Conservation (phyloP, 2,888 invertebrate genomes). For the Gnatocerus cornutus region DNA sequence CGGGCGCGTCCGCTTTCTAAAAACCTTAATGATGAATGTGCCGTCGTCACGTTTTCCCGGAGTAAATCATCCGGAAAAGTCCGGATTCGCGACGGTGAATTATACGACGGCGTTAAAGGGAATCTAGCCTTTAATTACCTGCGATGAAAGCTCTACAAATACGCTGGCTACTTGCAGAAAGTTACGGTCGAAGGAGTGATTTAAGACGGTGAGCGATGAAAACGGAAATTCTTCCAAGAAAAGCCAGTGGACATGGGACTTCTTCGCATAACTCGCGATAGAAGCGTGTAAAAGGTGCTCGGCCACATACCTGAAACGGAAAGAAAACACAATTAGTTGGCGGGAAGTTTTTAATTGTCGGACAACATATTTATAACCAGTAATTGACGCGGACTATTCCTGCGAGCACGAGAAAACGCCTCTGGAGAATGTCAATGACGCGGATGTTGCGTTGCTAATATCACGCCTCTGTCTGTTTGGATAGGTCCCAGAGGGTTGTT, state of each 20-base stretch:
- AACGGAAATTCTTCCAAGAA: slow-evolving; percentile 50
- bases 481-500: no score
- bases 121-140: slow-evolving; percentile 48
- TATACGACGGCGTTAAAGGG: slow-evolving; percentile 44
- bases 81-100: slow-evolving; percentile 26
- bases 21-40: slow-evolving; percentile 31
- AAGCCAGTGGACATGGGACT: slow-evolving; percentile 32
- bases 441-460: neutral
- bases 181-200: slow-evolving; percentile 44
- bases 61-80: slow-evolving; percentile 38
- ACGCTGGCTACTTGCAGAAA: slow-evolving; percentile 36
- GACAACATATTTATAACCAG: slow-evolving; percentile 39
- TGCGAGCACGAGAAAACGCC: slow-evolving; percentile 1
- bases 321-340: slow-evolving; percentile 44
- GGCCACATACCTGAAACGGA: slow-evolving; percentile 48
- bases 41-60: slow-evolving; percentile 34
- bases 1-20: slow-evolving; percentile 33
- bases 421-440: neutral
- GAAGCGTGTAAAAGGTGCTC: slow-evolving; percentile 36
- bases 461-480: neutral
- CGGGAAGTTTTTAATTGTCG: slow-evolving; percentile 40
- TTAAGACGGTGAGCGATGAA: slow-evolving; percentile 36
- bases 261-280: slow-evolving; percentile 37
- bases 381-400: slow-evolving; percentile 11
- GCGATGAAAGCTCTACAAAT: slow-evolving; percentile 41